Evolutionary conservation across 23 tunicate species (phyloP).

Genomic region (Trididemnum miniatum): DNA sequence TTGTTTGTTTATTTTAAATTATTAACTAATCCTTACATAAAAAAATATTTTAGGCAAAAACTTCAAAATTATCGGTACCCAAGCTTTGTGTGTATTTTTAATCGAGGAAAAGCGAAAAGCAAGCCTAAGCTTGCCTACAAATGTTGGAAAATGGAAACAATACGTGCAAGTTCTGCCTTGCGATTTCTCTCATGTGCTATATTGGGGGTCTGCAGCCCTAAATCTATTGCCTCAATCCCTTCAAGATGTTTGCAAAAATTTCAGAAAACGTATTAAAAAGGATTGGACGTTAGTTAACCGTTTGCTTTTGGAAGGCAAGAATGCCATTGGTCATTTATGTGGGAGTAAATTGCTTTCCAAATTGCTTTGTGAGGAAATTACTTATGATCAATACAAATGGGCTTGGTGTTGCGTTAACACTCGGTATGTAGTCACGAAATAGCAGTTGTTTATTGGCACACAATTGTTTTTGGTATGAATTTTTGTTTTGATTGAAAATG

Average conservation of each 20-base stretch:
- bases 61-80: constrained; percentile 9
- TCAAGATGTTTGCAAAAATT: neutral
- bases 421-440: constrained; percentile 36
- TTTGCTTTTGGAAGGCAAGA: neutral
- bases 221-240: constrained; percentile 22
- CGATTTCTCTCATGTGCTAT: constrained; percentile 50
- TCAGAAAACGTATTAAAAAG: neutral
- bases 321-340: neutral
- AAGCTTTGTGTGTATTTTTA: constrained; percentile 46
- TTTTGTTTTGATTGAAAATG: too few species aligned
- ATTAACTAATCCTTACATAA: too few species aligned
- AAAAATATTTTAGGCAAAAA: neutral
- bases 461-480: too few species aligned
- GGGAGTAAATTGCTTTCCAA: too few species aligned
- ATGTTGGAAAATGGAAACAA: constrained; percentile 12
- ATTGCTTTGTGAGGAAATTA: constrained; percentile 10
- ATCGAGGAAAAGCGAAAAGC: constrained; percentile 48
- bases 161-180: constrained; percentile 47
- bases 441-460: too few species aligned
- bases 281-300: neutral
- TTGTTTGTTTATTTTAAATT: too few species aligned
- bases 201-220: constrained; percentile 34
- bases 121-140: neutral
- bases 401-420: constrained; percentile 91
- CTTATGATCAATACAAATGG: constrained; percentile 59